These are phyloP conservation scores for Bucco capensis DNA, from an alignment of 2,113 vertebrate species.

Conservation along the genomic window DNA sequence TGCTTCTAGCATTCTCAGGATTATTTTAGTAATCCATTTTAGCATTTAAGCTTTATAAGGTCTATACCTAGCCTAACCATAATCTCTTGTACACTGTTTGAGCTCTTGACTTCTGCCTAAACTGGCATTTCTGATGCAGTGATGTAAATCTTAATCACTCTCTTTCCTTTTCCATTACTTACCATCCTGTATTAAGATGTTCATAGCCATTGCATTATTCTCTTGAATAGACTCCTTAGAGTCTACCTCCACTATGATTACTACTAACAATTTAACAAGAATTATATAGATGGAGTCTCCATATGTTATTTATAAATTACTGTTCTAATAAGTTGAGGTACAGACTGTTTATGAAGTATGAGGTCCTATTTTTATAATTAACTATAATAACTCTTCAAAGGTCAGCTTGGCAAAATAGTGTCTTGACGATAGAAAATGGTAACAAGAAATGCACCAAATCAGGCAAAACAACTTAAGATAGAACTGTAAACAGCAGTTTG, in stretches of 20 bases:
- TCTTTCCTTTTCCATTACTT: not conserved
- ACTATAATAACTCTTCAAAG: not conserved
- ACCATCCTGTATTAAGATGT: not conserved
- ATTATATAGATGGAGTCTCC: not conserved
- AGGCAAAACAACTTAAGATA: not conserved
- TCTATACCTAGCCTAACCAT: not conserved
- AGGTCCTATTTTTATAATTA: constrained; percentile 1
- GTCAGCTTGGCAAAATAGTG: not conserved
- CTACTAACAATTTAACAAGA: not conserved
- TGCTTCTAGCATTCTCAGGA: not conserved
- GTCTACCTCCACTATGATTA: not conserved
- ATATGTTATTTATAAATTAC: not conserved
- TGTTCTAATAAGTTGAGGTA: not conserved
- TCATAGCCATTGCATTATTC: not conserved
- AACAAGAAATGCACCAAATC: not conserved
- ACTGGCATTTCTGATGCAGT: not conserved
- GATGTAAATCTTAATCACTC: not conserved
- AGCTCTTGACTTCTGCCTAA: not conserved
- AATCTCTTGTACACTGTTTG: not conserved
- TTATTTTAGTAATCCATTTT: not conserved
- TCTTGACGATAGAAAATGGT: not conserved
- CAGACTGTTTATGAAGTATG: not conserved
- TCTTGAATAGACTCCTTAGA: not conserved
- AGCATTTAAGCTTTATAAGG: not conserved
- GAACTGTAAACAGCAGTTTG: not conserved